A percentile compares a stretch with the other conserved stretches of the same genome.
Conservation (phyloP, 2,888 invertebrate genomes). For the Drosophila pseudotalamancana region DNA sequence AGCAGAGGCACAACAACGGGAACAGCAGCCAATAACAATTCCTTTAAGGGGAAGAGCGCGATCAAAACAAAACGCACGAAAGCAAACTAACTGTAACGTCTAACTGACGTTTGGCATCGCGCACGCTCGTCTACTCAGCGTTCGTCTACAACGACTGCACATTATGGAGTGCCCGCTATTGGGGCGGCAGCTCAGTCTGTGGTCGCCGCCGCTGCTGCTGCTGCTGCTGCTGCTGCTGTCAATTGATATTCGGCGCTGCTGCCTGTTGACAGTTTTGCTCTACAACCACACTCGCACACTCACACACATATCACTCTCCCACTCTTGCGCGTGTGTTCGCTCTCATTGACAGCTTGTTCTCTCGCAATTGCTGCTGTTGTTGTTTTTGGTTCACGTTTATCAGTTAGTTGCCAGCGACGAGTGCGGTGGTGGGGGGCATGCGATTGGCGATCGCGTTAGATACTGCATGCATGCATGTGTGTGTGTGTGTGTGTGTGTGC, state of each 20-base stretch:
- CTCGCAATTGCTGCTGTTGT: constrained; percentile 25
- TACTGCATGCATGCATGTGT: constrained; percentile 14
- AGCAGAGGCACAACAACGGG: not conserved
- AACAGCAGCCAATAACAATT: not conserved
- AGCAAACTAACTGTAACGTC: constrained; percentile 39
- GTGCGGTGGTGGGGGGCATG: constrained; percentile 3
- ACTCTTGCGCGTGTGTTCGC: constrained; percentile 5
- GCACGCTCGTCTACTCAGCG: constrained; percentile 26
- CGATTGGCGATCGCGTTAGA: constrained; percentile 53
- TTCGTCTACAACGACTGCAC: constrained; percentile 61
- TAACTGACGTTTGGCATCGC: constrained; percentile 32
- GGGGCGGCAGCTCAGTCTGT: constrained; percentile 4
- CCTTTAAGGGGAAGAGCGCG: constrained; percentile 22
- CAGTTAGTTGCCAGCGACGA: constrained; percentile 6
- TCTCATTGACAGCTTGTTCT: not conserved
- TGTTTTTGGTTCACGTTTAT: constrained; percentile 35
- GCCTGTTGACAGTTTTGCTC: constrained; percentile 59
- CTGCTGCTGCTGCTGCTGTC: constrained; percentile 6
- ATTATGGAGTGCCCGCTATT: constrained; percentile 44
- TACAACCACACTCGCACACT: constrained; percentile 5
- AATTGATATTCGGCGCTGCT: constrained; percentile 43
- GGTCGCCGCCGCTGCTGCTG: constrained; percentile 4
- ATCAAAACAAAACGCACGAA: constrained; percentile 48
- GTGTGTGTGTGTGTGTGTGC: not conserved
- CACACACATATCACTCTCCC: not conserved